Evolutionary conservation across 2,113 vertebrate species (phyloP).

Genomic region (Zosterops pallidus): DNA sequence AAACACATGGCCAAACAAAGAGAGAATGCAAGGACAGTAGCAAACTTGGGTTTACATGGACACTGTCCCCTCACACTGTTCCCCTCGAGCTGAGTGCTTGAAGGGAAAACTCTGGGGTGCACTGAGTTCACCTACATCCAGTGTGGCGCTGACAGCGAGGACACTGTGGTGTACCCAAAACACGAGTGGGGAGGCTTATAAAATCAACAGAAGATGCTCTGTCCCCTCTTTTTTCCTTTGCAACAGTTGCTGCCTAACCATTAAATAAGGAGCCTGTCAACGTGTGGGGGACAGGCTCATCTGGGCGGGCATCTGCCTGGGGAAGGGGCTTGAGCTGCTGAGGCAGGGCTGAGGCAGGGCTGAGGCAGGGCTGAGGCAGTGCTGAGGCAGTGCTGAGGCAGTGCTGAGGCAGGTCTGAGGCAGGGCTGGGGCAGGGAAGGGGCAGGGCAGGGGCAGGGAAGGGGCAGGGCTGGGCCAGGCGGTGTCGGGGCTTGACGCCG

Average conservation of each 20-base stretch:
- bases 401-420: neutral
- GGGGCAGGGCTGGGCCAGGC: neutral
- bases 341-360: neutral
- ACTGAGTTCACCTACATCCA: neutral
- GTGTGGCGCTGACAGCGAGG: neutral
- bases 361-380: neutral
- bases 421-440: no score
- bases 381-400: neutral
- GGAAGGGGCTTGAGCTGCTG: neutral
- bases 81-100: neutral
- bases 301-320: neutral
- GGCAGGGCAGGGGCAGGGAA: no score
- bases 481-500: neutral
- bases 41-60: neutral
- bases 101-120: neutral
- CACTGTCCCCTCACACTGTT: neutral
- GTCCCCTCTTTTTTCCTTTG: neutral
- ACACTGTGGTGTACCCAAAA: neutral
- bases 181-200: neutral
- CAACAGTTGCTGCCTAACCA: neutral
- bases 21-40: neutral
- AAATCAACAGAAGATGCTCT: neutral
- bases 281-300: neutral
- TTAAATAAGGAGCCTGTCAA: neutral
- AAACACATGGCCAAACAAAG: neutral